Conservation (phyloP, 2,888 invertebrate species). For the Unio pictorum region DNA sequence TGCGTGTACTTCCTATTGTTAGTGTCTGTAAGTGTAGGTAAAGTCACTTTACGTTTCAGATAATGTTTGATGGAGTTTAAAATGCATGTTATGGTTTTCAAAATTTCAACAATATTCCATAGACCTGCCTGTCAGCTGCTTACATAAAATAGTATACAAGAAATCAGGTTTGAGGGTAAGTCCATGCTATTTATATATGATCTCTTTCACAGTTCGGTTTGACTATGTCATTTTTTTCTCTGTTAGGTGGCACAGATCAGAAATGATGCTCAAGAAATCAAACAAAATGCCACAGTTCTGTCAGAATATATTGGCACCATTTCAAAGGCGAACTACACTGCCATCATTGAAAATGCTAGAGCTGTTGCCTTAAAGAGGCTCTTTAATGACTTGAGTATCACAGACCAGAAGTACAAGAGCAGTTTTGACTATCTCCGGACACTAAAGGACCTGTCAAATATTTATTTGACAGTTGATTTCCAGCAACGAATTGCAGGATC, state of each 20-base stretch:
- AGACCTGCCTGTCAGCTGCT: not conserved
- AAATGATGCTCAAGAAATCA: constrained; percentile 55
- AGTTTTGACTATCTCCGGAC: constrained; percentile 63
- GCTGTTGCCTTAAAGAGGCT: constrained; percentile 50
- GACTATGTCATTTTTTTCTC: not conserved
- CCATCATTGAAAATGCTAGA: constrained; percentile 53
- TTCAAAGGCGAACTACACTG: constrained; percentile 54
- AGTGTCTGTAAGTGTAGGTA: too few relatives aligned
- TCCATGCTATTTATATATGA: too few relatives aligned
- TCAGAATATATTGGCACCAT: constrained; percentile 35
- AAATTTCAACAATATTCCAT: not conserved
- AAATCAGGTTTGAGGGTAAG: too few relatives aligned
- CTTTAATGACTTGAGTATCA: constrained; percentile 47
- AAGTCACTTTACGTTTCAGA: too few relatives aligned
- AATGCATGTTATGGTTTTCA: too few relatives aligned
- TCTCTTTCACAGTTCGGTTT: too few relatives aligned
- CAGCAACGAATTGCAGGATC: constrained; percentile 54
- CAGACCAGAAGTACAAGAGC: constrained; percentile 48
- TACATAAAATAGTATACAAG: too few relatives aligned
- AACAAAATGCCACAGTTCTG: constrained; percentile 44
- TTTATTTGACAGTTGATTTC: constrained; percentile 62
- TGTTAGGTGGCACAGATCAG: constrained; percentile 48
- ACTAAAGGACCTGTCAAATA: constrained; percentile 48
- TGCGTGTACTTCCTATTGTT: too few relatives aligned
- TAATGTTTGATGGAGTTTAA: too few relatives aligned